A percentile compares a stretch with the other conserved stretches of the same genome.
These are phyloP conservation scores for Gobio occitaniae DNA, from an alignment of 2,797 vertebrate genomes.

Conservation along the genomic window DNA sequence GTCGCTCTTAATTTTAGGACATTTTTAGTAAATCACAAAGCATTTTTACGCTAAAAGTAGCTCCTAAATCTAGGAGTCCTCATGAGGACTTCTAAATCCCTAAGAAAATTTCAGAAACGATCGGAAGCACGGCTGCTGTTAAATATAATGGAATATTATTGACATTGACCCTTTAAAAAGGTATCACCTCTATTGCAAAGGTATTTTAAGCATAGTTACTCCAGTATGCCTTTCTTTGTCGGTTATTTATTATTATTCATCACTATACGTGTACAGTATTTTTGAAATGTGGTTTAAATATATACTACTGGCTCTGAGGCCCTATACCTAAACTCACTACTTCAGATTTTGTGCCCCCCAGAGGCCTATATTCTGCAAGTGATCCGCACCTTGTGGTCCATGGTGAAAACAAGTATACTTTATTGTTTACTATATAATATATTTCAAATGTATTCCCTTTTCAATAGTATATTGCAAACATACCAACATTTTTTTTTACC, in stretches of 20 bases:
- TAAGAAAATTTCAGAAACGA: not conserved
- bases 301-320: too few species aligned
- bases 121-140: not conserved
- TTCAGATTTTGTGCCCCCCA: too few species aligned
- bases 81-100: not conserved
- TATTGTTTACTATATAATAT: too few species aligned
- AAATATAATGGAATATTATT: not conserved
- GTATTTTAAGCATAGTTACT: not conserved
- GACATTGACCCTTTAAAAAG: not conserved
- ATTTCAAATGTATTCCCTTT: too few species aligned
- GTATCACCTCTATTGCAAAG: not conserved
- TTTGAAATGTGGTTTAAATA: too few species aligned
- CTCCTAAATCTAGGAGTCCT: not conserved
- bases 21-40: not conserved
- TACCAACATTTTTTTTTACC: too few species aligned
- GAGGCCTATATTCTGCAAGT: too few species aligned
- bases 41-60: not conserved
- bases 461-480: too few species aligned
- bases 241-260: not conserved
- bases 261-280: not conserved
- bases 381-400: too few species aligned
- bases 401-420: too few species aligned
- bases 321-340: too few species aligned
- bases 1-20: not conserved
- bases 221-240: not conserved